Evolutionary conservation across 1,140 invertebrate genomes (phyloP).

Genomic region (Drosophila erecta): DNA sequence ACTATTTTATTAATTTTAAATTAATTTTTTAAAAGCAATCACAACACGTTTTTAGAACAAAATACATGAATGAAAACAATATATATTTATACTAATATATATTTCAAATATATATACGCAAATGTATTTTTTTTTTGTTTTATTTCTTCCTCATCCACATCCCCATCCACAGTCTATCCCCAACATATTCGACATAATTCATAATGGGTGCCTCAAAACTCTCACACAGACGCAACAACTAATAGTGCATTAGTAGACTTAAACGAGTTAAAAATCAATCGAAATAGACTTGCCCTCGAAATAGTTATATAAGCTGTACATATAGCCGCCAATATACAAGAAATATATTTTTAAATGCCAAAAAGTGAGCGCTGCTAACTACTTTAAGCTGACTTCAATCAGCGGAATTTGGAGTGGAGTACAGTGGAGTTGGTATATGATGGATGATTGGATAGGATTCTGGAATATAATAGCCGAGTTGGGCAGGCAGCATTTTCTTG

Average conservation of each 20-base stretch:
- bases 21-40: conserved; percentile 65
- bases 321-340: conserved; percentile 54
- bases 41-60: conserved; percentile 75
- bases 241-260: conserved; percentile 78
- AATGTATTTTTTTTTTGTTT: conserved; percentile 47
- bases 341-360: conserved; percentile 79
- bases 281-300: conserved; percentile 67
- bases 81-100: conserved; percentile 45
- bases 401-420: not conserved
- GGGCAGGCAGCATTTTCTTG: conserved; percentile 31
- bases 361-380: conserved; percentile 61
- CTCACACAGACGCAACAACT: conserved; percentile 70
- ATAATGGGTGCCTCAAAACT: conserved; percentile 60
- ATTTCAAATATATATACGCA: conserved; percentile 63
- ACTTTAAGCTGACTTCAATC: conserved; percentile 53
- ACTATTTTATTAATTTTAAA: conserved; percentile 69
- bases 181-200: conserved; percentile 28
- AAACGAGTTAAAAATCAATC: conserved; percentile 75
- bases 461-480: no score
- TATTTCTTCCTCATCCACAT: conserved; percentile 13
- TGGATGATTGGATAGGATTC: not conserved
- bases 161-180: not conserved
- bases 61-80: conserved; percentile 54
- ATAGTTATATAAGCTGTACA: conserved; percentile 52
- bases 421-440: not conserved